Conservation (phyloP, 2,888 invertebrate genomes). For the Chloroclysta siterata region DNA sequence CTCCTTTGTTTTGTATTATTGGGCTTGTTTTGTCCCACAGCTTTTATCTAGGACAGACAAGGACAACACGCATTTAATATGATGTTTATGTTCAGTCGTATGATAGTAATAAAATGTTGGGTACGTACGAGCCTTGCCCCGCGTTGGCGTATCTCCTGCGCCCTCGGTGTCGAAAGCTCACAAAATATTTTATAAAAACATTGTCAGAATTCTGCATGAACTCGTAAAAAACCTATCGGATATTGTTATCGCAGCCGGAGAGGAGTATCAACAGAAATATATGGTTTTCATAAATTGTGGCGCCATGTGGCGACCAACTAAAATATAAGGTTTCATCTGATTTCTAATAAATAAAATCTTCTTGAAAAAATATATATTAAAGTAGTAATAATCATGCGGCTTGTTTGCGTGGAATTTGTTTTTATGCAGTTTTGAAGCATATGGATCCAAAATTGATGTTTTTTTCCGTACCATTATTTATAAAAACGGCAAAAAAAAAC, state of each 20-base stretch:
- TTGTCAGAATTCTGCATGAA: slow-evolving; percentile 35
- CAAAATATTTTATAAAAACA: slow-evolving; percentile 32
- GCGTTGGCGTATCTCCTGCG: not conserved
- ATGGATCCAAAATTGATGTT: too few relatives aligned
- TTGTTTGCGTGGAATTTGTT: not conserved
- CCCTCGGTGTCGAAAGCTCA: slow-evolving; percentile 18
- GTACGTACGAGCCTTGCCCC: not conserved
- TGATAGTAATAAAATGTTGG: slow-evolving; percentile 16
- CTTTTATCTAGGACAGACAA: slow-evolving; percentile 4
- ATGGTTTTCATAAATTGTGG: slow-evolving; percentile 40
- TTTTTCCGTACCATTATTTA: too few relatives aligned
- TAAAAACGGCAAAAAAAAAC: too few relatives aligned
- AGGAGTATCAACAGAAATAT: slow-evolving; percentile 34
- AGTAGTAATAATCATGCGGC: not conserved
- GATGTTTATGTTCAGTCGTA: slow-evolving; percentile 23
- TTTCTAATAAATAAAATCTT: slow-evolving; percentile 4
- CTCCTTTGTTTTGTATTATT: slow-evolving; percentile 3
- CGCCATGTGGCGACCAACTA: slow-evolving; percentile 27
- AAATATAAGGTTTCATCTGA: slow-evolving; percentile 10
- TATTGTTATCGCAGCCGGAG: slow-evolving; percentile 35
- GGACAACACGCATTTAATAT: slow-evolving; percentile 16
- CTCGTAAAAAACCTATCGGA: slow-evolving; percentile 37
- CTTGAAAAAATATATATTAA: not conserved
- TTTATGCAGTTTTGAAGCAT: not conserved
- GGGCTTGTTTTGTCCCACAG: not conserved